phyloP scores from a whole-genome alignment of 1,140 invertebrate genomes.

The Coelopa frigida region DNA sequence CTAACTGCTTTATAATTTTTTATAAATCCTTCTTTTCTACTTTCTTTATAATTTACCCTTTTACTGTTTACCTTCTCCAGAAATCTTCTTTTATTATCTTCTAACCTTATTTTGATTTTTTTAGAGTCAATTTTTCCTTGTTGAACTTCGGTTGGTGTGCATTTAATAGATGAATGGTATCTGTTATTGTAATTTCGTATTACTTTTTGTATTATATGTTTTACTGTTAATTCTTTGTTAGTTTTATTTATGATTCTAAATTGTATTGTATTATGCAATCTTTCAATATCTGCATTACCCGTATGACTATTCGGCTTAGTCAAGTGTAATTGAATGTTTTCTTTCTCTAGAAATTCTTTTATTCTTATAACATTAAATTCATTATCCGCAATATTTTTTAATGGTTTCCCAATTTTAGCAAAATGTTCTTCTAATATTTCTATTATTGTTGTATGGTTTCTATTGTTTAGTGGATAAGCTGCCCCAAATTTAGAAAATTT shows the following conservation, averaged over 20 bases:
- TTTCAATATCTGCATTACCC: slow-evolving; percentile 14
- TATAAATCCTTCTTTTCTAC: no score
- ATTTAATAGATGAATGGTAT: slow-evolving; percentile 10
- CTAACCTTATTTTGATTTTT: slow-evolving; percentile 14
- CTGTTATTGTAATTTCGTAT: no score
- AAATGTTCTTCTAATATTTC: slow-evolving; percentile 8
- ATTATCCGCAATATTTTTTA: slow-evolving; percentile 11
- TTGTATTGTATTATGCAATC: slow-evolving; percentile 10
- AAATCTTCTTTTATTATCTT: slow-evolving; percentile 15
- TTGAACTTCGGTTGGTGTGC: slow-evolving; percentile 6
- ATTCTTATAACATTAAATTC: slow-evolving; percentile 12
- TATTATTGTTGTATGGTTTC: slow-evolving; percentile 12
- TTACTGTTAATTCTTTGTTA: no score
- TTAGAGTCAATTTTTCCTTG: slow-evolving; percentile 10
- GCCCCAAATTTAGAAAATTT: slow-evolving; percentile 12
- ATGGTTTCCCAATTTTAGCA: slow-evolving; percentile 7
- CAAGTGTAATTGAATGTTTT: slow-evolving; percentile 11
- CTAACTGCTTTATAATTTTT: no score
- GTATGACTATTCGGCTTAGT: slow-evolving; percentile 17
- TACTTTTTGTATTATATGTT: no score
- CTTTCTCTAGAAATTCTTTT: slow-evolving; percentile 10
- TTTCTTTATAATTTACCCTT: no score
- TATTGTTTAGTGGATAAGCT: slow-evolving; percentile 5
- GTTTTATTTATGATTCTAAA: slow-evolving; percentile 10
- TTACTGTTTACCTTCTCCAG: no score